Base-by-base conservation (phyloP, 1,140 invertebrate species). In the Wiebesia pumilae region DNA sequence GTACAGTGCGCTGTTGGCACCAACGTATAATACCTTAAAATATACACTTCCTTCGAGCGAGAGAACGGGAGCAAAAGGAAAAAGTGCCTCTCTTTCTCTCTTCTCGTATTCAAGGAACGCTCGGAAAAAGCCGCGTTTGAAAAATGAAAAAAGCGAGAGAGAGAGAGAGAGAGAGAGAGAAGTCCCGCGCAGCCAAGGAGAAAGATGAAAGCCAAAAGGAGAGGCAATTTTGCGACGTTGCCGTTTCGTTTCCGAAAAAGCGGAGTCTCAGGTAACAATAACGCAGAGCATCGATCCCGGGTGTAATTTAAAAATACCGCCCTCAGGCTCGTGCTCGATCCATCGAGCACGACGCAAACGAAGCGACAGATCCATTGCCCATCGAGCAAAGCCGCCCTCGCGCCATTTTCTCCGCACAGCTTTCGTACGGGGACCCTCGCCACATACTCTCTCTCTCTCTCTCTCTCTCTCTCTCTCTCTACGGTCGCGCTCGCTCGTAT, bases 251-350 rank as follows among this genome's bases (percentile, higher is more conserved):
- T 10, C 27, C 38, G 9, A 43, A 43, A 75, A n/a, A 12, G 6
- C 9, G n/a, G 19, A 54, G 58, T 43, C 6, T 10, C 43, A 19
- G 38, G 38, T 43, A 33, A 54, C 54, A 54, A 24, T 54, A 54
- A 30, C 14, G 21, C 27, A 19, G 0, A 14, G 16, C 3, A 78
- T 6, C 43, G 6, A 71, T 35, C n/a, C 24, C 40, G 2, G 38
- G 24, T n/a, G 38, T 14, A 58, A 79, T 79, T 58, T 58, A 79
- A 79, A 79, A 58, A 30, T 79, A 21, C 16, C 51, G 73, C 73
- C 24, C n/a, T 47, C 19, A 54, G 19, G 10, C 51, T 47, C 51
- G 6, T 16, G 51, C 9, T 54, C 7, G 19, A 16, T 54, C 2
- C 14, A 54, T 19, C 14, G 51, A 16, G 9, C 19, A 54, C 10